A percentile compares a stretch with the other conserved stretches of the same genome.
phyloP scores from a whole-genome alignment of 2,113 vertebrate genomes.

The Lepisosteus oculatus region DNA sequence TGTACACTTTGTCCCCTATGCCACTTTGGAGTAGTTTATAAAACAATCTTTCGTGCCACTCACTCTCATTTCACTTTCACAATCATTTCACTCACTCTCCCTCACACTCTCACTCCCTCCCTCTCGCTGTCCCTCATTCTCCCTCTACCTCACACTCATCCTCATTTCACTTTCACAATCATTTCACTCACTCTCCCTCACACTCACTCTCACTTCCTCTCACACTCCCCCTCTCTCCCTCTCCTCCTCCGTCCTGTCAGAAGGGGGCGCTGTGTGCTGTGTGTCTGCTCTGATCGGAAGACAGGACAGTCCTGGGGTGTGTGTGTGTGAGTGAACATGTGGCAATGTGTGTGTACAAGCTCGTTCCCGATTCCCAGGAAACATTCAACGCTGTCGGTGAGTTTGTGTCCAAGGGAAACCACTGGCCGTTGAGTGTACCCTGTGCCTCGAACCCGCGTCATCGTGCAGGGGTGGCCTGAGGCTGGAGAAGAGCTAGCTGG shows the following conservation, averaged over 20 bases:
- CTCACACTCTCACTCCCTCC: not conserved
- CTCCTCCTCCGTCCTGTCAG: not conserved
- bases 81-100: not conserved
- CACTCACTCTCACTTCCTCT: not conserved
- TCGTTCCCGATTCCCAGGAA: constrained; percentile 54
- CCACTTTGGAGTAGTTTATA: too few relatives aligned
- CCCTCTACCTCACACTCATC: not conserved
- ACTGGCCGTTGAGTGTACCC: constrained; percentile 71
- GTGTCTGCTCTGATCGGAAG: too few relatives aligned
- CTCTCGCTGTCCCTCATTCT: not conserved
- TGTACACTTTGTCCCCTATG: too few relatives aligned
- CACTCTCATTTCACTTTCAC: not conserved
- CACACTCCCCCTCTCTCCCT: not conserved
- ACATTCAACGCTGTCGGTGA: constrained; percentile 98
- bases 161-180: not conserved
- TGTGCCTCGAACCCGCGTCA: constrained; percentile 38
- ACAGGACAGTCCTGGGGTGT: too few relatives aligned
- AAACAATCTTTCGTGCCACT: too few relatives aligned
- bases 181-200: too few relatives aligned
- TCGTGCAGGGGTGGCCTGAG: not conserved
- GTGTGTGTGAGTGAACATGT: too few relatives aligned
- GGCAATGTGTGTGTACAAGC: too few relatives aligned
- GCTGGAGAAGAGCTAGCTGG: too few relatives aligned
- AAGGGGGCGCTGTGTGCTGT: too few relatives aligned
- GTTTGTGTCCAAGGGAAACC: constrained; percentile 74